Base-by-base conservation (phyloP, 2,113 vertebrate species). In the Progne subis region DNA sequence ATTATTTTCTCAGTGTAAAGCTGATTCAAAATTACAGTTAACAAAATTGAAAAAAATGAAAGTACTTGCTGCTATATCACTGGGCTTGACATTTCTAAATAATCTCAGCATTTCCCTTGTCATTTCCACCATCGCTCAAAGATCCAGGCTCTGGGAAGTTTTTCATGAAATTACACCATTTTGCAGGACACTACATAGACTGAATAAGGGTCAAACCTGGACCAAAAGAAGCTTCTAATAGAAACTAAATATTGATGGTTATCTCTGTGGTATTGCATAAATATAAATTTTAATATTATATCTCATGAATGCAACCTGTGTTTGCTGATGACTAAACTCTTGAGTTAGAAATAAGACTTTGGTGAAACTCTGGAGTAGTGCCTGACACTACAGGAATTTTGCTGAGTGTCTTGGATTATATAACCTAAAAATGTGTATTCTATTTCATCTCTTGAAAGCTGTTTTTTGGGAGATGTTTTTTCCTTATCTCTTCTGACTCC, bases 11-110 rank as follows among this genome's bases (percentile, higher is more conserved):
- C 93, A 84, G 70, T 69, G 61, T 84, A 95, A 82, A 84, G 25
- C 81, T 82, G 74, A 91, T 79, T 87, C 94, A 92, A 85, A 83
- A 76, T 43, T 69, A 34, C 55, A 55, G 93, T 92, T 95, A 94
- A 88, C 57, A 91, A 94, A 88, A 88, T 32, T 68, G 85, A 65
- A 86, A 96, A 84, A 87, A 89, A 52, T 76, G 59, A 65, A 82
- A 87, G 50, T 39, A 46, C 41, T 92, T 12, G 1, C 65, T 70
- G 34, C 70, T 91, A 17, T 39, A 88, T 94, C 14, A 4, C 78
- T 39, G 29, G 37, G 20, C 63, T 89, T 97, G 94, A 95, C 78
- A 95, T 96, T 96, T 95, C 89, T n/a, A 90, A 89, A 65, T 87
- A 92, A 94, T 76, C 55, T 79, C 28, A 69, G 52, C 0, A 1